Evolutionary conservation across 1,140 invertebrate species (phyloP), one percentile per base, ranked within the genome.

Genomic region (Potamilus streckersoni): DNA sequence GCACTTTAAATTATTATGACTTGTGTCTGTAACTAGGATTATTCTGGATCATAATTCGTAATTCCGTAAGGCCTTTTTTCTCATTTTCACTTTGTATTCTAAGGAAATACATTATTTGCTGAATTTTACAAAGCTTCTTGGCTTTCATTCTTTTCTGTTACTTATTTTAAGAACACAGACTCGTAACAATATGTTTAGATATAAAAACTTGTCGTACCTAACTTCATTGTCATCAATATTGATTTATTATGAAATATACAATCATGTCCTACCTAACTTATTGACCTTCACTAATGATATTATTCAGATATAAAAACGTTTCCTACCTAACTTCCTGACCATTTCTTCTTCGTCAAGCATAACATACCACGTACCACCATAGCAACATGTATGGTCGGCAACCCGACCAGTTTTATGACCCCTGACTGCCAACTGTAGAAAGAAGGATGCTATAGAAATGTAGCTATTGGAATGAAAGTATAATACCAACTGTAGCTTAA

Each of bases 361-460:
- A 14, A 87, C 74, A 74, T 88, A 89, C 86, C 86, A 87, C 2
- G 86, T 87, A 23, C 80, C 76, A 19, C 82, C 82, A 73, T 76
- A 83, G 75, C 87, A 89, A 74, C 86, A 85, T 23, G 73, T 71
- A 71, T 89, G 87, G 23, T 70, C 71, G 15, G 80, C 85, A 17
- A 87, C 78, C 49, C 81, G 82, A 49, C 86, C 87, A 31, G 79
- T 69, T 56, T 71, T 73, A 65, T 89, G 86, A 31, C 85, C 85
- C 31, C 72, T 55, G 49, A 77, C 71, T 4, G 82, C 82, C 31
- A 86, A 74, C 84, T 84, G 58, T 2, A 73, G 69, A 59, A 19
- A 67, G 61, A 27, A 49, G 12, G 55, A 16, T 49, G 13, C 12
- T 58, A 58, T 60, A 15, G n/a, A 20, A 17, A 14, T 4, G 20